Percentiles rank a stretch among this genome's conserved stretches.
Evolutionary conservation across 1,140 invertebrate species (phyloP).

Genomic region (Drosophila nigromelanica): DNA sequence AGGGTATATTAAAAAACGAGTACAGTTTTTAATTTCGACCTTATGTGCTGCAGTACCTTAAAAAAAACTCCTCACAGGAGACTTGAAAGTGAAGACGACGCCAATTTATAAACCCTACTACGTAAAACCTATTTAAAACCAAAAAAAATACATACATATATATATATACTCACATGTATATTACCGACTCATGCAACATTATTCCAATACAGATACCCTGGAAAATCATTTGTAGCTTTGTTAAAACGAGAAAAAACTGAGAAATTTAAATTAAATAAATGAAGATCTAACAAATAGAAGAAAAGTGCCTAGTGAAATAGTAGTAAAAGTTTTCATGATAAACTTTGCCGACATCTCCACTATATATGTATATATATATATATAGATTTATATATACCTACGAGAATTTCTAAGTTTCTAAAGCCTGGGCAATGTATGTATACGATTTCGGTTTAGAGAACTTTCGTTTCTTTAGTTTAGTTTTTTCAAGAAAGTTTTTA

Average conservation of each 20-base stretch:
- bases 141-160: constrained; percentile 8
- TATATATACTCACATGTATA: background rate
- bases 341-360: constrained; percentile 19
- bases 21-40: constrained; percentile 32
- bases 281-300: constrained; percentile 49
- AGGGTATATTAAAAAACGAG: background rate
- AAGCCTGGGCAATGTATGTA: constrained; percentile 45
- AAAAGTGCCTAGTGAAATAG: constrained; percentile 71
- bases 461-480: background rate
- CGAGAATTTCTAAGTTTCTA: constrained; percentile 2
- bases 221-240: constrained; percentile 19
- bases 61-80: constrained; percentile 6
- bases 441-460: constrained; percentile 39
- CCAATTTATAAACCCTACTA: constrained; percentile 12
- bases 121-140: constrained; percentile 21
- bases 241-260: background rate
- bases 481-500: too few species aligned
- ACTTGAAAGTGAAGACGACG: constrained; percentile 17
- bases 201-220: background rate
- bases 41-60: constrained; percentile 72
- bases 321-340: constrained; percentile 41
- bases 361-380: constrained; percentile 16
- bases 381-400: constrained; percentile 3
- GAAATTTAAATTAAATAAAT: background rate
- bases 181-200: background rate